These are phyloP conservation scores for Orussus abietinus DNA, from an alignment of 1,140 invertebrate genomes.

Conservation along the genomic window DNA sequence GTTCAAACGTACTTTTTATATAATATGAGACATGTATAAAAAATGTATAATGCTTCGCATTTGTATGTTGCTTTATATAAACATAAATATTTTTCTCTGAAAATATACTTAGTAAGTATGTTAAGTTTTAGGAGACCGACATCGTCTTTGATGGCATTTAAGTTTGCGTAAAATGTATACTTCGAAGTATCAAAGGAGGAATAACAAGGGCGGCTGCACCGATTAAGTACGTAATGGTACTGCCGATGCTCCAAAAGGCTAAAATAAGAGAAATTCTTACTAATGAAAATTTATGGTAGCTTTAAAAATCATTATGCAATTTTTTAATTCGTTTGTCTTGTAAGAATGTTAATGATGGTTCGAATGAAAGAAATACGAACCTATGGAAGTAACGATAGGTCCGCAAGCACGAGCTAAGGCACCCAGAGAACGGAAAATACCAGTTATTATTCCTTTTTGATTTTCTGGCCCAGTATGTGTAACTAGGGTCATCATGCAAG, in stretches of 20 bases:
- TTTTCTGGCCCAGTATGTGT: slow-evolving; percentile 75
- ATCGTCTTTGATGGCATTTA: too few relatives aligned
- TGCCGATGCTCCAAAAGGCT: slow-evolving; percentile 81
- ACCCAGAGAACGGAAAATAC: slow-evolving; percentile 90
- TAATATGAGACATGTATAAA: too few relatives aligned
- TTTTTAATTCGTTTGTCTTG: slow-evolving; percentile 3
- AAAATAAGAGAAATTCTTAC: slow-evolving; percentile 41
- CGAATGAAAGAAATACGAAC: slow-evolving; percentile 44
- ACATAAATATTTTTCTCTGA: slow-evolving; percentile 1
- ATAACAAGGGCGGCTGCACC: slow-evolving; percentile 65
- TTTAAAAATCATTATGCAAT: slow-evolving; percentile 9
- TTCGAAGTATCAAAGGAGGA: slow-evolving; percentile 61
- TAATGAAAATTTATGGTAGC: slow-evolving; percentile 13
- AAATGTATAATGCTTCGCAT: too few relatives aligned
- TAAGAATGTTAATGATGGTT: slow-evolving; percentile 9
- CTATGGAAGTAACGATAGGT: slow-evolving; percentile 79
- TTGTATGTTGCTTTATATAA: too few relatives aligned
- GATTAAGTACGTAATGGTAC: slow-evolving; percentile 67
- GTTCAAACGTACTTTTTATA: too few relatives aligned
- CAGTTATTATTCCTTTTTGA: slow-evolving; percentile 89
- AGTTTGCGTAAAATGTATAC: too few relatives aligned
- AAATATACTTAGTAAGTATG: slow-evolving; percentile 5
- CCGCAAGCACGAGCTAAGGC: slow-evolving; percentile 89
- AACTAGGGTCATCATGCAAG: slow-evolving; percentile 87
- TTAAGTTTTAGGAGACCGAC: slow-evolving; percentile 3